phyloP scores from a whole-genome alignment of 2,113 vertebrate species.

The Prionailurus viverrinus region DNA sequence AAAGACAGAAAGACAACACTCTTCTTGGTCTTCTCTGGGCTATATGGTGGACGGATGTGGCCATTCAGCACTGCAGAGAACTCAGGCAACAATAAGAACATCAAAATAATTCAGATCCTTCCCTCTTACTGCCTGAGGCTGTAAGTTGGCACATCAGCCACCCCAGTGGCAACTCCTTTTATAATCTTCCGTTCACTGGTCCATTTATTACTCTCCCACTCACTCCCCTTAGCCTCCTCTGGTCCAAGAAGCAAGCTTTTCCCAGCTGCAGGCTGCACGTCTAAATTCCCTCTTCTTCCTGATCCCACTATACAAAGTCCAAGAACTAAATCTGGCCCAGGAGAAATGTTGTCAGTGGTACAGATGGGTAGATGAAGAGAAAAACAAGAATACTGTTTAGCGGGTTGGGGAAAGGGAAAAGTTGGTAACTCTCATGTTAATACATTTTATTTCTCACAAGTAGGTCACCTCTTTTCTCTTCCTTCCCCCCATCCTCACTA shows the following conservation, averaged over 20 bases:
- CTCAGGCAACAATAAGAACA: not conserved
- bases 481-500: not conserved
- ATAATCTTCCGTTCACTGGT: not conserved
- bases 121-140: not conserved
- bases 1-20: not conserved
- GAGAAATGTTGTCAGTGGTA: not conserved
- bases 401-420: not conserved
- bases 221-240: not conserved
- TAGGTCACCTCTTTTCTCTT: not conserved
- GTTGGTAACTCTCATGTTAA: not conserved
- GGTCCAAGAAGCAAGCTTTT: not conserved
- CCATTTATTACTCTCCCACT: not conserved
- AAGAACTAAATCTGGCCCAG: not conserved
- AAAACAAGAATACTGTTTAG: not conserved
- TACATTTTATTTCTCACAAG: not conserved
- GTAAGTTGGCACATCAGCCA: not conserved
- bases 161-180: not conserved
- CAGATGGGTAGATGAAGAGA: not conserved
- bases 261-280: not conserved
- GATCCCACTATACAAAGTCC: not conserved
- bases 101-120: not conserved
- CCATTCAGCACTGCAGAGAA: not conserved
- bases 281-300: not conserved
- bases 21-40: not conserved
- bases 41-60: too few species aligned